Base-by-base conservation (phyloP, 2,888 invertebrate genomes). In the Nomada lathburiana region DNA sequence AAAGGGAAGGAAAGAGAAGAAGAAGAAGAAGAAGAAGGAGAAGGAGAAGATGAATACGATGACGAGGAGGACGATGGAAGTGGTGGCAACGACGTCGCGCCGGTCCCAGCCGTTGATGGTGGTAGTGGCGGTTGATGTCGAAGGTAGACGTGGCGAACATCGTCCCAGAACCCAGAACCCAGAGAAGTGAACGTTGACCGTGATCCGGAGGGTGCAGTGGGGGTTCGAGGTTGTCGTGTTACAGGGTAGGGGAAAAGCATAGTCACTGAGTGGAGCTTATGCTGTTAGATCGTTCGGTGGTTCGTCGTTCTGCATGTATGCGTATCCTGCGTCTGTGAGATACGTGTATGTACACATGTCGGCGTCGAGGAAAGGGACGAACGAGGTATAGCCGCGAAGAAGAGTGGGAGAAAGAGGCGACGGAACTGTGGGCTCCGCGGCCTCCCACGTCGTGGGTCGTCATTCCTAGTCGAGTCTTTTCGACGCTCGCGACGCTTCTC, bases 391-490 rank as follows among this genome's bases (percentile, higher is more conserved):
- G 59, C 10, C 36, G 16, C 11, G 36, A 20, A 64, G 42, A 68
- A 47, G 68, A 72, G 84, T 76, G 77, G 83, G 84, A 67, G 77
- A 76, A 68, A 60, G 77, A 63, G 87, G 59, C 57, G 82, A 83
- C 79, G 78, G 80, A 86, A 85, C 76, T 74, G 82, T 75, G 80
- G 76, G 79, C 77, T 77, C 76, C 76, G 72, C 68, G 76, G 83
- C 87, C 88, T 88, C 88, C 87, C 88, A 89, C 87, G 85, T 85
- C 85, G 84, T 44, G 82, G 76, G 82, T 78, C 83, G 88, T 92
- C 91, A 92, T 90, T 92, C 91, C 85, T 85, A 86, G 88, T 87
- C 83, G 88, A 89, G 89, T 78, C 78, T 89, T 88, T 82, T 81
- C 72, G 80, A 82, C 83, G 79, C 52, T 83, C 84, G 83, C 73